phyloP scores from a whole-genome alignment of 2,888 invertebrate genomes.

The Hydrotaea diabolus region DNA sequence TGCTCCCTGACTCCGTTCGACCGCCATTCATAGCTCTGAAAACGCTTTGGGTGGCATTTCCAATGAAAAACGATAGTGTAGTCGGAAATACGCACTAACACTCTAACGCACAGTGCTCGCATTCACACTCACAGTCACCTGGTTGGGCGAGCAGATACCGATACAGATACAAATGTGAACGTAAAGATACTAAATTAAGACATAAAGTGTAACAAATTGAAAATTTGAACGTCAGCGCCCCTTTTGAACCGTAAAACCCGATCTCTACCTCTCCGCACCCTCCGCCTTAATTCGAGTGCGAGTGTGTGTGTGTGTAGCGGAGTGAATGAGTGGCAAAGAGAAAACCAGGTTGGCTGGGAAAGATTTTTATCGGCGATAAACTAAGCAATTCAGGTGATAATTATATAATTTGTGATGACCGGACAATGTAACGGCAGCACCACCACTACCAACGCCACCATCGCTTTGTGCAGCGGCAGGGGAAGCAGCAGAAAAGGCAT shows the following conservation, averaged over 20 bases:
- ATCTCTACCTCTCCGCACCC: constrained; percentile 5
- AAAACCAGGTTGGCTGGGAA: constrained; percentile 68
- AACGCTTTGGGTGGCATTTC: constrained; percentile 63
- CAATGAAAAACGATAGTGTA: constrained; percentile 47
- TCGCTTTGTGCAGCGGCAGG: constrained; percentile 29
- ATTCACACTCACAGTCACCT: constrained; percentile 50
- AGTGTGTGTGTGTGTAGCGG: background rate
- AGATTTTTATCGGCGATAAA: constrained; percentile 76
- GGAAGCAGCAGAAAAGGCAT: background rate
- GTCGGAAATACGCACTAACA: constrained; percentile 42
- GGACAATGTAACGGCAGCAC: constrained; percentile 71
- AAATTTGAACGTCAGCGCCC: constrained; percentile 74
- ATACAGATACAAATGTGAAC: constrained; percentile 50
- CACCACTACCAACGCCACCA: constrained; percentile 18
- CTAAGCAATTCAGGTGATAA: constrained; percentile 78
- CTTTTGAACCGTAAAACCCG: constrained; percentile 58
- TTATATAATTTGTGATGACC: constrained; percentile 79
- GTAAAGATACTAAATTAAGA: constrained; percentile 72
- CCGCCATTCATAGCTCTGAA: too few species aligned
- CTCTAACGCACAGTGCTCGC: constrained; percentile 44
- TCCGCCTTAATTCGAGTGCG: constrained; percentile 5
- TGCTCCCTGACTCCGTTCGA: too few species aligned
- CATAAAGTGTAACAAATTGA: constrained; percentile 79
- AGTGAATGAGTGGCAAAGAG: constrained; percentile 29
- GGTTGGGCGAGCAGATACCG: background rate